Percentiles rank a stretch among this genome's conserved stretches.
Evolutionary conservation across 1,140 invertebrate genomes (phyloP).

Genomic region (Drosophila triauraria): DNA sequence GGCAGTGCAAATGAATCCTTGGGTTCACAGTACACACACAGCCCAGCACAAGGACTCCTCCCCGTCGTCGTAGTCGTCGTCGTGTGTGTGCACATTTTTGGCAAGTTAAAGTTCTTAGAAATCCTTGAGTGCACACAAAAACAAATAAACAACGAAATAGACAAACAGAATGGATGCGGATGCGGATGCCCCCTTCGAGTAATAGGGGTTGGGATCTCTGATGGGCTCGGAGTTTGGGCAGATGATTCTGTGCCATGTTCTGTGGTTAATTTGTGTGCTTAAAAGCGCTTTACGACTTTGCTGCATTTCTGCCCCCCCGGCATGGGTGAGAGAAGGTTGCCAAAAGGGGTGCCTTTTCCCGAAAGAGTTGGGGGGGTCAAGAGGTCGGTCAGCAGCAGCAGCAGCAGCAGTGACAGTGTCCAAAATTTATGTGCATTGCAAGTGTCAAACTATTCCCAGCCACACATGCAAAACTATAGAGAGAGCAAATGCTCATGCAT

Average conservation of each 20-base stretch:
- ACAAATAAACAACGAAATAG: slow-evolving; percentile 83
- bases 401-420: slow-evolving; percentile 56
- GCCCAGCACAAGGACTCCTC: slow-evolving; percentile 1
- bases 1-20: slow-evolving; percentile 59
- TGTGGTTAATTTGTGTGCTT: slow-evolving; percentile 84
- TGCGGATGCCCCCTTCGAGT: not conserved
- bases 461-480: slow-evolving; percentile 37
- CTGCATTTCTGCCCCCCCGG: slow-evolving; percentile 29
- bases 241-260: slow-evolving; percentile 64
- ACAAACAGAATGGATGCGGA: slow-evolving; percentile 71
- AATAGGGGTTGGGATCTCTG: slow-evolving; percentile 1
- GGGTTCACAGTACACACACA: slow-evolving; percentile 21
- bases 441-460: slow-evolving; percentile 77
- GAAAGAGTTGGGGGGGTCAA: slow-evolving; percentile 9
- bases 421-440: slow-evolving; percentile 80
- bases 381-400: slow-evolving; percentile 58
- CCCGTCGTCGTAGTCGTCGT: not conserved
- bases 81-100: slow-evolving; percentile 63
- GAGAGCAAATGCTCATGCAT: slow-evolving; percentile 8
- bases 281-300: slow-evolving; percentile 81
- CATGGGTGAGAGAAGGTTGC: not conserved
- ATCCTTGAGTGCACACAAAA: slow-evolving; percentile 83
- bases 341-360: slow-evolving; percentile 19
- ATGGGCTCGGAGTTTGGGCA: not conserved
- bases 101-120: slow-evolving; percentile 83